phyloP scores from a whole-genome alignment of 2,888 invertebrate genomes.

The Cerastis leucographa region DNA sequence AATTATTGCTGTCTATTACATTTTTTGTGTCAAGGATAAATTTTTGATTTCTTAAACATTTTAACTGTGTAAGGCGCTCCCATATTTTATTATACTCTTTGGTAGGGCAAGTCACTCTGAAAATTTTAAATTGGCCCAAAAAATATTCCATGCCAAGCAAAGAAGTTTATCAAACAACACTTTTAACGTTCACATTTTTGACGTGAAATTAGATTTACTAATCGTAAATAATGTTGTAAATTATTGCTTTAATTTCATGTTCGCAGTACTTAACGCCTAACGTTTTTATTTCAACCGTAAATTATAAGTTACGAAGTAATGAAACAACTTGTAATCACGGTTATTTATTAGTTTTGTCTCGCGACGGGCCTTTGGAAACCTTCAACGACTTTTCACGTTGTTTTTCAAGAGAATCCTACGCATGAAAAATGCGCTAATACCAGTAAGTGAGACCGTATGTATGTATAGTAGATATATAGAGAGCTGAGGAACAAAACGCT shows the following conservation, averaged over 20 bases:
- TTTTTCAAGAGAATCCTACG: constrained; percentile 39
- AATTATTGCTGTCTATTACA: no score
- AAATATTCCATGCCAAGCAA: constrained; percentile 65
- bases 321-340: constrained; percentile 57
- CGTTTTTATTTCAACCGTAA: constrained; percentile 61
- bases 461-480: constrained; percentile 70
- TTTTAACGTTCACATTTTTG: constrained; percentile 60
- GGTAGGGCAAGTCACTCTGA: no score
- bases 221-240: constrained; percentile 61
- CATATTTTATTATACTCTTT: no score
- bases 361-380: not conserved
- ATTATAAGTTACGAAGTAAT: constrained; percentile 58
- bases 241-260: constrained; percentile 62
- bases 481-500: constrained; percentile 82
- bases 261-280: constrained; percentile 54
- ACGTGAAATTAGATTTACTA: constrained; percentile 59
- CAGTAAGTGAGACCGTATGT: constrained; percentile 76
- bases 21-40: not conserved
- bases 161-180: constrained; percentile 67
- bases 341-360: constrained; percentile 55
- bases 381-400: not conserved
- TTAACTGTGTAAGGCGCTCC: not conserved
- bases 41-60: not conserved
- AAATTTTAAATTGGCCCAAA: constrained; percentile 33
- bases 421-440: constrained; percentile 72